Conservation (phyloP, 1,140 invertebrate genomes). For the Pteromalus puparum region DNA sequence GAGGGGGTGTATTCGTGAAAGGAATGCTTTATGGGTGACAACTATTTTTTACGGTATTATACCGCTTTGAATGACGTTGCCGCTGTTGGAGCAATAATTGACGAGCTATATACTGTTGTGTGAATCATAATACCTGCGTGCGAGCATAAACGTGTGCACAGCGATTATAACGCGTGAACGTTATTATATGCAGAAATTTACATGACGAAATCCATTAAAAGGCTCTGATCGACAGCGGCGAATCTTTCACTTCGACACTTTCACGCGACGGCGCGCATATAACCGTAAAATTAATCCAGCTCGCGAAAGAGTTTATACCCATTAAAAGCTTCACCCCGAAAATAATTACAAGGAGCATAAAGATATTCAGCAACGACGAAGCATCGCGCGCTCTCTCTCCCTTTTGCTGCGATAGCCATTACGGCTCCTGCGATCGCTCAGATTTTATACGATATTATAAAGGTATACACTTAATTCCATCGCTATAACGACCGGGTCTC, state of each 20-base stretch:
- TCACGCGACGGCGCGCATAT: background rate
- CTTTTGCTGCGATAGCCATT: background rate
- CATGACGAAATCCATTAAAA: background rate
- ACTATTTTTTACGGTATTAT: too few relatives aligned
- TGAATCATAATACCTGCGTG: background rate
- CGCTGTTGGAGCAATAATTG: too few relatives aligned
- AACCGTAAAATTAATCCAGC: constrained; percentile 11
- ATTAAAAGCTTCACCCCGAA: background rate
- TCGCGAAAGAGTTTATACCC: background rate
- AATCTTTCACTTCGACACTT: constrained; percentile 14
- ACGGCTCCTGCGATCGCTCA: background rate
- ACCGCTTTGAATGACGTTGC: too few relatives aligned
- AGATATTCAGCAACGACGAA: background rate
- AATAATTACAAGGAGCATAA: constrained; percentile 6
- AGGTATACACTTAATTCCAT: background rate
- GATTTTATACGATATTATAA: constrained; percentile 10
- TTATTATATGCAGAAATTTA: background rate
- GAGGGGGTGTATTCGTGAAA: too few relatives aligned
- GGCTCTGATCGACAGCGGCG: background rate
- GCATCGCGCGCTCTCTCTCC: background rate
- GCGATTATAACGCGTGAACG: background rate
- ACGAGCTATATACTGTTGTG: too few relatives aligned
- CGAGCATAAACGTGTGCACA: too few relatives aligned
- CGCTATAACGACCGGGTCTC: background rate
- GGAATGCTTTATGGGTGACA: too few relatives aligned